Evolutionary conservation across 2,113 vertebrate species (phyloP).

Genomic region (Petromus typicus): DNA sequence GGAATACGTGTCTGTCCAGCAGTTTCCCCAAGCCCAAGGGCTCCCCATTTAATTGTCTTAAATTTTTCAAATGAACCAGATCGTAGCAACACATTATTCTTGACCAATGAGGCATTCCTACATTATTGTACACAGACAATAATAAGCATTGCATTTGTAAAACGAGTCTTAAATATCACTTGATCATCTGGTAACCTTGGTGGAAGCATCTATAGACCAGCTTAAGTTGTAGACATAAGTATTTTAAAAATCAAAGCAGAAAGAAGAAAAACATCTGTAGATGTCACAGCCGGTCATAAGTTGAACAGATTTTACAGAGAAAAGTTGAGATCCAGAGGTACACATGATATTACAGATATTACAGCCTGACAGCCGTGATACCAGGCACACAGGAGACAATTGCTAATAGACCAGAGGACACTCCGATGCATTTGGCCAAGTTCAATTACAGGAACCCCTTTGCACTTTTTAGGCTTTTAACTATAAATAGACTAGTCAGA

Average conservation of each 20-base stretch:
- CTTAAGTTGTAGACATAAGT: background rate
- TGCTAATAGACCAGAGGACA: background rate
- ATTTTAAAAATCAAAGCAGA: background rate
- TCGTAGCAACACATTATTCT: background rate
- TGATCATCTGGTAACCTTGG: background rate
- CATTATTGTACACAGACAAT: background rate
- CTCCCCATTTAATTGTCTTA: no score
- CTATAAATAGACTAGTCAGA: background rate
- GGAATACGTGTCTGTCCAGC: no score
- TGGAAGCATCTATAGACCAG: background rate
- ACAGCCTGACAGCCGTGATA: no score
- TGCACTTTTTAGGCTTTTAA: background rate
- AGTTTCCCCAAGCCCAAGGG: no score
- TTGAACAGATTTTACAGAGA: no score
- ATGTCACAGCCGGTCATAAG: background rate
- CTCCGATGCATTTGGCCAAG: background rate
- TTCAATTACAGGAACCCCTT: background rate
- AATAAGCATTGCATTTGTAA: background rate
- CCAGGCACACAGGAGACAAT: background rate
- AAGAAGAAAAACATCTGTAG: background rate
- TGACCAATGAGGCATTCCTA: background rate
- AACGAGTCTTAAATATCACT: background rate
- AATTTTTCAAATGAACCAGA: background rate
- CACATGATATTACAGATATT: no score
- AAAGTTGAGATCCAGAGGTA: no score